Conservation (phyloP, 2,888 invertebrate species). For the Orgyia antiqua region DNA sequence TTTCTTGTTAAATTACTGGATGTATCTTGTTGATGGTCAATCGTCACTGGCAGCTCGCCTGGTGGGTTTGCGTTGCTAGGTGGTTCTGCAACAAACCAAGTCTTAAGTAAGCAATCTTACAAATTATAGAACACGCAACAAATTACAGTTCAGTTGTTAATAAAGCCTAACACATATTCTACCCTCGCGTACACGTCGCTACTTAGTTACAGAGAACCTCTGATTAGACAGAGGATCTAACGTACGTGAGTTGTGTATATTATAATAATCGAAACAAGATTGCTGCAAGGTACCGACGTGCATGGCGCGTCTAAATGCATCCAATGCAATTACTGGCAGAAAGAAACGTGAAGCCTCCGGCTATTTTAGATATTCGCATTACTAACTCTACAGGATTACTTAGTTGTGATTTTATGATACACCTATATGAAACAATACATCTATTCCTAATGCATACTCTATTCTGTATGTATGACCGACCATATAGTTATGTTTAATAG, state of each 20-base stretch:
- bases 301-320: conserved; percentile 45
- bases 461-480: no score
- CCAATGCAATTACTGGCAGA: conserved; percentile 49
- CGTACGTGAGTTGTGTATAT: conserved; percentile 48
- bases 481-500: no score
- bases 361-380: conserved; percentile 60
- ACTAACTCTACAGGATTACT: no score
- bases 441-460: no score
- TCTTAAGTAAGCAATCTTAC: conserved; percentile 16
- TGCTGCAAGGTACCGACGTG: conserved; percentile 34
- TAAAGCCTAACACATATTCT: conserved; percentile 45
- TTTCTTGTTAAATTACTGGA: conserved; percentile 86
- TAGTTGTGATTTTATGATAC: no score
- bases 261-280: conserved; percentile 64
- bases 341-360: conserved; percentile 37
- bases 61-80: conserved; percentile 53
- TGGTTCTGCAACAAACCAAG: conserved; percentile 68
- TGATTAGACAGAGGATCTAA: conserved; percentile 39
- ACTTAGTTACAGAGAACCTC: conserved; percentile 34
- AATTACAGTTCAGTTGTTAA: conserved; percentile 32
- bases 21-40: conserved; percentile 88
- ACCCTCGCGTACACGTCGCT: conserved; percentile 30
- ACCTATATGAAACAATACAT: no score
- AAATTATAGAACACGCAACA: conserved; percentile 19
- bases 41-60: conserved; percentile 83